These are phyloP conservation scores for Desoria tigrina DNA, from an alignment of 2,888 invertebrate species.

Conservation along the genomic window DNA sequence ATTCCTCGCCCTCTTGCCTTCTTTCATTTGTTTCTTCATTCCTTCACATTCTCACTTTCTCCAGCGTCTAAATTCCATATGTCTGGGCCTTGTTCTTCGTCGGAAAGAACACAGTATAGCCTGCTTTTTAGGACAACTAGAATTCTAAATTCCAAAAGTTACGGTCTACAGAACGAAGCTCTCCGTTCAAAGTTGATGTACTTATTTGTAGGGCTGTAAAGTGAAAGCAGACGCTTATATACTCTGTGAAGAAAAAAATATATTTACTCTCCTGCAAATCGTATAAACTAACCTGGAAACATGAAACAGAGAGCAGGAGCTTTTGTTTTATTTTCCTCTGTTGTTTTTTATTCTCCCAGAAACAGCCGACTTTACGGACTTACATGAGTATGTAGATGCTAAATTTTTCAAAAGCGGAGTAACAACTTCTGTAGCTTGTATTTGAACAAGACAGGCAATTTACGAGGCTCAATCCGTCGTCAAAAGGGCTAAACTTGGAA, in stretches of 20 bases:
- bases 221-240: too few relatives aligned
- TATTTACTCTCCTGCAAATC: neutral
- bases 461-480: neutral
- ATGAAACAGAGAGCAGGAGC: neutral
- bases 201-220: too few relatives aligned
- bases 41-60: conserved; percentile 19
- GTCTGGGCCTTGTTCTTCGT: too few relatives aligned
- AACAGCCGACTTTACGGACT: neutral
- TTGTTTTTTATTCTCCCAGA: conserved; percentile 2
- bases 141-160: too few relatives aligned
- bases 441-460: too few relatives aligned
- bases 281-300: too few relatives aligned
- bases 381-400: neutral
- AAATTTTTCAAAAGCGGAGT: conserved; percentile 7
- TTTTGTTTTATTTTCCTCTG: neutral
- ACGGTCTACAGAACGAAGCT: too few relatives aligned
- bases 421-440: too few relatives aligned
- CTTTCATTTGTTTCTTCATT: conserved; percentile 40
- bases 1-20: conserved; percentile 24
- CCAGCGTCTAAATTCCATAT: too few relatives aligned
- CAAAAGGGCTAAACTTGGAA: neutral
- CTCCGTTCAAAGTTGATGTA: too few relatives aligned
- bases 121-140: too few relatives aligned
- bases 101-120: too few relatives aligned
- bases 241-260: neutral